Conservation (phyloP, 2,113 vertebrate genomes). For the Lutjanus erythropterus region DNA sequence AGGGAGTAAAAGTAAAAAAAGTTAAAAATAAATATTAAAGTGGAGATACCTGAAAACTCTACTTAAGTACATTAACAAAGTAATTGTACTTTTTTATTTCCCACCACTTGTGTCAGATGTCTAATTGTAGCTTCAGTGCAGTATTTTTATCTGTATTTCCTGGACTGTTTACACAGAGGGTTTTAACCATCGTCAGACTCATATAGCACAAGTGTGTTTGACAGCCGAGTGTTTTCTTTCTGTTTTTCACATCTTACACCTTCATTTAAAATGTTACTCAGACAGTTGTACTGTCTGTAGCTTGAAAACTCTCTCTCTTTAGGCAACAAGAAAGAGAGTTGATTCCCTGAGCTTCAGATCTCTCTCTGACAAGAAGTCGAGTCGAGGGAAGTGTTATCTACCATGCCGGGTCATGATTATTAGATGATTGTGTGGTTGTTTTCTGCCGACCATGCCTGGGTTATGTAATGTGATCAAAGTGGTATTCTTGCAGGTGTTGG, state of each 20-base stretch:
- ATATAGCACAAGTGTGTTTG: not conserved
- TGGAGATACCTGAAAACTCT: too few species aligned
- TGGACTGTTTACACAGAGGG: slow-evolving; percentile 24
- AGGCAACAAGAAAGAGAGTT: slow-evolving; percentile 3
- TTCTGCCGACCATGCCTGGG: slow-evolving; percentile 26
- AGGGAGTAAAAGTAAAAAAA: too few species aligned
- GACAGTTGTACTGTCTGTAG: slow-evolving; percentile 20
- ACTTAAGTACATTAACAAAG: too few species aligned
- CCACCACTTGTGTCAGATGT: not conserved
- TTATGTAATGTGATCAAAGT: slow-evolving; percentile 52
- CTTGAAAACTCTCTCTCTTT: slow-evolving; percentile 29
- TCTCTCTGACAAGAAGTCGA: slow-evolving; percentile 36
- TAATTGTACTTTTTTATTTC: too few species aligned
- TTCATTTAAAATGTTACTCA: slow-evolving; percentile 43
- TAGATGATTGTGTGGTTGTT: slow-evolving; percentile 39
- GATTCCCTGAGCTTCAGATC: slow-evolving; percentile 40
- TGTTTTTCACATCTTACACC: not conserved
- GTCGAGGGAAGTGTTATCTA: slow-evolving; percentile 16
- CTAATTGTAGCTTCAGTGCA: slow-evolving; percentile 5
- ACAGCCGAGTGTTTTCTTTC: slow-evolving; percentile 10
- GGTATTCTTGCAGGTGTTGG: slow-evolving; percentile 37
- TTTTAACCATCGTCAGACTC: not conserved
- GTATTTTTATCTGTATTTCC: not conserved
- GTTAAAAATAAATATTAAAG: too few species aligned
- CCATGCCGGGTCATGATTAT: slow-evolving; percentile 51